These are phyloP conservation scores for Rhinogobio ventralis DNA, from an alignment of 2,797 vertebrate species.

Conservation along the genomic window DNA sequence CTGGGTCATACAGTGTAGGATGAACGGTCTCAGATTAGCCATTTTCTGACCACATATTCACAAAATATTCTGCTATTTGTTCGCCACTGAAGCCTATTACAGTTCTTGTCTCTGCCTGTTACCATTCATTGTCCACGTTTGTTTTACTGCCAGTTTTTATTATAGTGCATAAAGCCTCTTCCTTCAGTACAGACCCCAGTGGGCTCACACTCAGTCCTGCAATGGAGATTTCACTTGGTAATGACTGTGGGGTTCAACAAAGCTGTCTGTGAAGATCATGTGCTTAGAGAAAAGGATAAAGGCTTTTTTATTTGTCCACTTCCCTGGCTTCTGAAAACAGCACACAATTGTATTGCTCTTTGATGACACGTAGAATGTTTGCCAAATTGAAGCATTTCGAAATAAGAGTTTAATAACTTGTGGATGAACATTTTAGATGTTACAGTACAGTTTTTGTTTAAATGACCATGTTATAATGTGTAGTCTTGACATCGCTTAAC, in stretches of 20 bases:
- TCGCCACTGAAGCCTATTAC: background rate
- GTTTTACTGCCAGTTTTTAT: conserved; percentile 9
- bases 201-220: conserved; percentile 3
- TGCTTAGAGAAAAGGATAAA: conserved; percentile 51
- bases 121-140: conserved; percentile 6
- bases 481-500: background rate
- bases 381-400: conserved; percentile 18
- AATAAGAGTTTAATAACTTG: background rate
- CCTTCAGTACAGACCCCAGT: conserved; percentile 5
- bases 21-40: conserved; percentile 12
- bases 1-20: conserved; percentile 32
- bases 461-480: background rate
- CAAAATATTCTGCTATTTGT: conserved; percentile 6
- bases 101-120: conserved; percentile 5
- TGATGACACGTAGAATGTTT: conserved; percentile 32
- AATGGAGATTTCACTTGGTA: conserved; percentile 40
- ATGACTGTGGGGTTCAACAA: conserved; percentile 45
- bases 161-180: conserved; percentile 17
- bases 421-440: background rate
- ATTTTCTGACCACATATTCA: background rate
- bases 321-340: conserved; percentile 47
- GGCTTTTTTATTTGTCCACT: conserved; percentile 53
- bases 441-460: background rate
- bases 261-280: conserved; percentile 53
- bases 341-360: conserved; percentile 35